Percentiles rank a stretch among this genome's conserved stretches.
Evolutionary conservation across 2,797 vertebrate genomes (phyloP).

Genomic region (Vipera ursinii): DNA sequence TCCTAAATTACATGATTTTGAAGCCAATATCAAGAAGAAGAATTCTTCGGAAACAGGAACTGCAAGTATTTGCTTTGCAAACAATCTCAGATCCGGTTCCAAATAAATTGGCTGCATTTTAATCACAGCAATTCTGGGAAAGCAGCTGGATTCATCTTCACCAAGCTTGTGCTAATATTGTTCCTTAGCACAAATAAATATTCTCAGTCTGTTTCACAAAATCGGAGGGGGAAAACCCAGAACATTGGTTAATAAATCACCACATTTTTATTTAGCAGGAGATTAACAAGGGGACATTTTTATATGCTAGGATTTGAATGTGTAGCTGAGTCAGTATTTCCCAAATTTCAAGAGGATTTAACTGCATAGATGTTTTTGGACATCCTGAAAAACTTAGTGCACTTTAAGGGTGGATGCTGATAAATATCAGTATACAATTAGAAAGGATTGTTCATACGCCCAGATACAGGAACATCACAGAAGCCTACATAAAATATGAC

Average conservation of each 20-base stretch:
- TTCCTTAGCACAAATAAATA: constrained; percentile 13
- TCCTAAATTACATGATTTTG: not conserved
- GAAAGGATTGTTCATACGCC: not conserved
- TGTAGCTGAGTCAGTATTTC: not conserved
- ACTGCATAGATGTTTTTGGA: not conserved
- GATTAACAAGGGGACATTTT: not conserved
- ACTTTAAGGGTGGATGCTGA: not conserved
- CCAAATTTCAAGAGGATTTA: not conserved
- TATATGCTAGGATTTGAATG: not conserved
- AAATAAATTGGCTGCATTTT: constrained; percentile 27
- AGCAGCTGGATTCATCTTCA: constrained; percentile 37
- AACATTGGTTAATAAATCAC: not conserved
- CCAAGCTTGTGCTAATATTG: not conserved
- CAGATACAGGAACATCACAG: not conserved
- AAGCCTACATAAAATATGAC: not conserved
- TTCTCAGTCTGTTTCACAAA: constrained; percentile 37
- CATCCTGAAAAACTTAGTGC: not conserved
- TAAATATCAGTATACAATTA: not conserved
- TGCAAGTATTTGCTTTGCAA: not conserved
- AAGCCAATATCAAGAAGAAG: not conserved
- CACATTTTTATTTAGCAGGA: not conserved
- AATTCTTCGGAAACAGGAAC: not conserved
- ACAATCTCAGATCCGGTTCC: not conserved
- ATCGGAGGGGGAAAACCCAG: not conserved
- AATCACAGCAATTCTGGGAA: constrained; percentile 7